A percentile compares a stretch with the other conserved stretches of the same genome.
Evolutionary conservation across 2,888 invertebrate species (phyloP).

Genomic region (Dicyrtomina minuta): DNA sequence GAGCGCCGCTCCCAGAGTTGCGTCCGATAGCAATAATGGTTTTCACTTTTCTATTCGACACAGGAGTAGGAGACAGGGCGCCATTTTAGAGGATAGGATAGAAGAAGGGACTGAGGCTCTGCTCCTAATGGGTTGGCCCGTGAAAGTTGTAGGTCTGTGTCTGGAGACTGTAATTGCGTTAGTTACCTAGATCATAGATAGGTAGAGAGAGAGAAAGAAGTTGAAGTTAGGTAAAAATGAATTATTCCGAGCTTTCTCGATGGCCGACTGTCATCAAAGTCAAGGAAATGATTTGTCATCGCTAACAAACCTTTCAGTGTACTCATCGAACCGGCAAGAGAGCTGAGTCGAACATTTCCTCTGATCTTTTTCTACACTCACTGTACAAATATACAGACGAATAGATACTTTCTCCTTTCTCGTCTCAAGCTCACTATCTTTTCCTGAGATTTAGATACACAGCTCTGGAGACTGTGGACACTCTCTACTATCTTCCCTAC

Average conservation of each 20-base stretch:
- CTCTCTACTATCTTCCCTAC: not conserved
- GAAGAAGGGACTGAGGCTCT: not conserved
- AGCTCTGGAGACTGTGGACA: too few species aligned
- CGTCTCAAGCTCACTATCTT: not conserved
- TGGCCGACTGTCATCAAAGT: constrained; percentile 41
- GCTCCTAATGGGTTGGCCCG: not conserved
- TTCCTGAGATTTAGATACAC: too few species aligned
- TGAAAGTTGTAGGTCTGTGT: not conserved
- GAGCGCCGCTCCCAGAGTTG: too few species aligned
- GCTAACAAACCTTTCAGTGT: constrained; percentile 46
- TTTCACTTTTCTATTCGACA: not conserved
- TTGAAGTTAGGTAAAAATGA: constrained; percentile 16
- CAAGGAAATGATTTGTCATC: constrained; percentile 52
- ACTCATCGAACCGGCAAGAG: constrained; percentile 43
- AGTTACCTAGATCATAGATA: not conserved
- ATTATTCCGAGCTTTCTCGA: constrained; percentile 25
- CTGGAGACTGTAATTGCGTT: too few species aligned
- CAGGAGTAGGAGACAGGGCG: not conserved
- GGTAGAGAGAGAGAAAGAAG: not conserved
- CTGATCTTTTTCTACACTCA: constrained; percentile 21
- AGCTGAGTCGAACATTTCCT: constrained; percentile 45
- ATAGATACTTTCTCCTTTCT: constrained; percentile 15
- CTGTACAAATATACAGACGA: constrained; percentile 18
- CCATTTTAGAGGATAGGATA: not conserved
- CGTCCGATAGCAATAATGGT: too few species aligned